These are phyloP conservation scores for Ambastaia sidthimunki DNA, from an alignment of 2,797 vertebrate species.

Conservation along the genomic window DNA sequence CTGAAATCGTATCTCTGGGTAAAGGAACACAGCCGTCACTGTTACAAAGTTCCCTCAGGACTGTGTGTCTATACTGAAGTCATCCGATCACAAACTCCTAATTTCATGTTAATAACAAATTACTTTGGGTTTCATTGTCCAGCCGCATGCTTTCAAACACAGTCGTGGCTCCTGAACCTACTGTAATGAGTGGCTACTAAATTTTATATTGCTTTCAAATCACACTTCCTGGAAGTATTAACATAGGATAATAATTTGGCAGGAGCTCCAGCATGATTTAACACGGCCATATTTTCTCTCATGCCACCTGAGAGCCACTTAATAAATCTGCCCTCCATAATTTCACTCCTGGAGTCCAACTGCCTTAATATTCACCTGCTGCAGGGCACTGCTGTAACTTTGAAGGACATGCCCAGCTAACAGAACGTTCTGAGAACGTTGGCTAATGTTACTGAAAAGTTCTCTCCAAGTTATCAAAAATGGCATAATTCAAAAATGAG, in stretches of 20 bases:
- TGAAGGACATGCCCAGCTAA: slow-evolving; percentile 13
- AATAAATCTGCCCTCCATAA: slow-evolving; percentile 72
- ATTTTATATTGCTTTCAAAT: slow-evolving; percentile 54
- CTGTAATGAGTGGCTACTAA: slow-evolving; percentile 63
- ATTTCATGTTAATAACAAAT: background rate
- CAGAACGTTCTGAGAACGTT: no score
- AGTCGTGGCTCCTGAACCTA: slow-evolving; percentile 59
- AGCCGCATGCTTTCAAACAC: background rate
- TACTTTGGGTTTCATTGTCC: background rate
- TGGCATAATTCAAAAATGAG: no score
- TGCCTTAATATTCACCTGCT: slow-evolving; percentile 60
- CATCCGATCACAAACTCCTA: background rate
- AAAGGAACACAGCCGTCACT: slow-evolving; percentile 8
- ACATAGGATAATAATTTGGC: slow-evolving; percentile 75
- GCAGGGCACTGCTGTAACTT: slow-evolving; percentile 26
- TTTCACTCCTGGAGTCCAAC: slow-evolving; percentile 64
- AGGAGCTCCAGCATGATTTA: slow-evolving; percentile 72
- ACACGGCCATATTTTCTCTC: slow-evolving; percentile 69
- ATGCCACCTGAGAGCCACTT: slow-evolving; percentile 67
- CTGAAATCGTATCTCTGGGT: slow-evolving; percentile 39
- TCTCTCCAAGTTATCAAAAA: no score
- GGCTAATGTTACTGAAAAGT: no score
- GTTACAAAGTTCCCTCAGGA: background rate
- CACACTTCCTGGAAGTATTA: slow-evolving; percentile 64
- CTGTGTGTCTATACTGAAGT: no score